Percentiles rank a stretch among this genome's conserved stretches.
Evolutionary conservation across 2,113 vertebrate species (phyloP).

Genomic region (Carassius gibelio): DNA sequence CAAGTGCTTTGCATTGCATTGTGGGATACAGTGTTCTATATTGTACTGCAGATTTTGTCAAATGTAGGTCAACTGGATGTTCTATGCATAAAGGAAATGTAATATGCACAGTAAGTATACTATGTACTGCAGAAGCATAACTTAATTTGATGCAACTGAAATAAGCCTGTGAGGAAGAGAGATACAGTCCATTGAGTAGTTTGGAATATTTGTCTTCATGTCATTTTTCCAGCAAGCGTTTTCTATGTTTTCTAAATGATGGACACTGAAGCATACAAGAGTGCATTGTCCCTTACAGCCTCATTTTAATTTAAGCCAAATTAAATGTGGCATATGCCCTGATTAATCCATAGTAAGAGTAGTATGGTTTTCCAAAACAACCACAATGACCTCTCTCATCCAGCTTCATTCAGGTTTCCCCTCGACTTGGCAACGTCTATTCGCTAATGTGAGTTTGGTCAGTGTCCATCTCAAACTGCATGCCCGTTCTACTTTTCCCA

Average conservation of each 20-base stretch:
- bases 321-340: neutral
- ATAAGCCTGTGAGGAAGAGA: neutral
- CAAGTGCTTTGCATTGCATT: neutral
- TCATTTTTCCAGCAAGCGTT: neutral
- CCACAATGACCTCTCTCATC: slow-evolving; percentile 9
- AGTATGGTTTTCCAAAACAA: slow-evolving; percentile 3
- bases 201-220: neutral
- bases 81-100: neutral
- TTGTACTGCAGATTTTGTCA: neutral
- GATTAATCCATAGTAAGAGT: slow-evolving; percentile 13
- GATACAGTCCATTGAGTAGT: neutral
- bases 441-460: slow-evolving; percentile 68
- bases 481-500: slow-evolving; percentile 17
- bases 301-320: neutral
- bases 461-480: slow-evolving; percentile 56
- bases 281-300: neutral
- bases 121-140: neutral
- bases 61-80: neutral
- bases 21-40: neutral
- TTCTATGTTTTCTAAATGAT: neutral
- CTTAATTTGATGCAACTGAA: neutral
- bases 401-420: neutral
- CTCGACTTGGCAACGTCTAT: neutral
- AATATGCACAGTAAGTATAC: neutral
- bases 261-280: neutral